A percentile compares a stretch with the other conserved stretches of the same genome.
These are phyloP conservation scores for Psilopsiagon aymara DNA, from an alignment of 2,113 vertebrate species.

Conservation along the genomic window DNA sequence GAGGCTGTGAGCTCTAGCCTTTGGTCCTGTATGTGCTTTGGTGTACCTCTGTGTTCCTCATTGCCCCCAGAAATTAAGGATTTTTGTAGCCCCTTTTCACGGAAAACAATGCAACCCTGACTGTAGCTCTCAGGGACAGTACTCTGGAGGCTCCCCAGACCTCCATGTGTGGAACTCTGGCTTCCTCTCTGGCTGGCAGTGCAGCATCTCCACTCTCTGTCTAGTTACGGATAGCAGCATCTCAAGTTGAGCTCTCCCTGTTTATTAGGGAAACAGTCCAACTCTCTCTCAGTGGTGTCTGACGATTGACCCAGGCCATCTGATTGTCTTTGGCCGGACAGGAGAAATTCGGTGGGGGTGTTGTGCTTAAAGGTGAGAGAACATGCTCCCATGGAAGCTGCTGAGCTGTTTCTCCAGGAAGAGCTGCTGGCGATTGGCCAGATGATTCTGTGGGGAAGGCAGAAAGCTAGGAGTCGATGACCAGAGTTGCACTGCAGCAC, in stretches of 20 bases:
- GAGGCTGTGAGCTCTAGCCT: neutral
- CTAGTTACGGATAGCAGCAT: too few species aligned
- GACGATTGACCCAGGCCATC: neutral
- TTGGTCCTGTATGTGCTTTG: accelerated
- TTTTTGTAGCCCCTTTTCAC: neutral
- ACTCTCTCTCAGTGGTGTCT: neutral
- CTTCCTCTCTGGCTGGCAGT: neutral
- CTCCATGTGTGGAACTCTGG: neutral
- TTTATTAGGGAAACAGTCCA: neutral
- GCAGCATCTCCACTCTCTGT: accelerated
- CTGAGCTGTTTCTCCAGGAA: neutral
- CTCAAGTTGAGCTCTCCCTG: neutral
- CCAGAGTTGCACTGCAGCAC: neutral
- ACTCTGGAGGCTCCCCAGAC: too few species aligned
- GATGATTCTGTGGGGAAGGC: neutral
- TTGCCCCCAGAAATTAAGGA: too few species aligned
- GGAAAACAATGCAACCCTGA: neutral
- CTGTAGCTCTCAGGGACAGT: neutral
- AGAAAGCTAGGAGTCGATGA: neutral
- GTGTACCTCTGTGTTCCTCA: neutral
- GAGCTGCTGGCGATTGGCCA: accelerated
- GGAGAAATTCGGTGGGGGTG: neutral
- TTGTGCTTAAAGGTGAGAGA: neutral
- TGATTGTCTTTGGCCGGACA: neutral
- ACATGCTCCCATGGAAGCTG: accelerated